Conservation (phyloP, 2,113 vertebrate species). For the Synchiropus splendidus region DNA sequence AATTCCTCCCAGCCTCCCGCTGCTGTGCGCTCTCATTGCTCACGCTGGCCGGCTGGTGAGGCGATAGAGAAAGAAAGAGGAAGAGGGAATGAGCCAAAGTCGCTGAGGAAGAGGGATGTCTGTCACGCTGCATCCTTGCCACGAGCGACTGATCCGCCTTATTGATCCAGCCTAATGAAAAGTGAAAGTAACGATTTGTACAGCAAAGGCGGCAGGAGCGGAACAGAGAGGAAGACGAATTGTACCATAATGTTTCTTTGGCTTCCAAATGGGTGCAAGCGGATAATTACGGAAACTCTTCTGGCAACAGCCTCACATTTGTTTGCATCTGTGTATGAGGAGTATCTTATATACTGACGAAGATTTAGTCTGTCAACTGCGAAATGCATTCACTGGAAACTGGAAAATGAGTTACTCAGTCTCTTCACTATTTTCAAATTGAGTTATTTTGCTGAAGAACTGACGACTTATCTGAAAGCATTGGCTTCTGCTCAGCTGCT, state of each 20-base stretch:
- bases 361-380: too few species aligned
- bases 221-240: conserved; percentile 47
- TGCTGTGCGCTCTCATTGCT: conserved; percentile 2
- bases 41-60: conserved; percentile 4
- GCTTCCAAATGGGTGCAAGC: conserved; percentile 46
- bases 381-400: too few species aligned
- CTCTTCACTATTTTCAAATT: too few species aligned
- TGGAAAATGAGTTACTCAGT: too few species aligned
- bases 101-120: conserved; percentile 13
- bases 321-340: too few species aligned
- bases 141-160: conserved; percentile 47
- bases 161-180: conserved; percentile 69
- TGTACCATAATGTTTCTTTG: conserved; percentile 35
- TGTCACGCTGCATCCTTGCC: conserved; percentile 37
- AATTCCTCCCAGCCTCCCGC: not conserved
- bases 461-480: too few species aligned
- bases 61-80: conserved; percentile 16
- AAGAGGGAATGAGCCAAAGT: conserved; percentile 10
- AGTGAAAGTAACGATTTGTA: conserved; percentile 54
- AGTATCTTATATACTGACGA: too few species aligned
- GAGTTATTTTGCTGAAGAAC: too few species aligned
- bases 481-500: too few species aligned
- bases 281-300: conserved; percentile 44
- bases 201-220: conserved; percentile 23
- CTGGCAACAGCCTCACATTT: too few species aligned